Percentiles rank a stretch among this genome's conserved stretches.
Conservation (phyloP, 1,140 invertebrate species). For the Eupeodes corollae region DNA sequence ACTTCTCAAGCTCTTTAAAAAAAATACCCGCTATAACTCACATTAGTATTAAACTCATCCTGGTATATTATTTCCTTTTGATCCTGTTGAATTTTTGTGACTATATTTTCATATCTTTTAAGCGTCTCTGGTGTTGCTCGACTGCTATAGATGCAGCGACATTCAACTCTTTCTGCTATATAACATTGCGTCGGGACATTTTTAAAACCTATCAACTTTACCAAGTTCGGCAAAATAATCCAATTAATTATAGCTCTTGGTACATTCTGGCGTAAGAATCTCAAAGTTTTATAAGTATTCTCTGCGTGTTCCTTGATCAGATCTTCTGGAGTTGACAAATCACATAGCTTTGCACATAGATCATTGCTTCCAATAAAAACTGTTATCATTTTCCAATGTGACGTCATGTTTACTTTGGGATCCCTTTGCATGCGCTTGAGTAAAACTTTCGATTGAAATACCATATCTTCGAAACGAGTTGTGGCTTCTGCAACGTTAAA, state of each 20-base stretch:
- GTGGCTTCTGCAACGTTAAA: conserved; percentile 51
- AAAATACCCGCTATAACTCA: too few relatives aligned
- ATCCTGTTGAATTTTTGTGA: conserved; percentile 36
- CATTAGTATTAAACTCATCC: conserved; percentile 25
- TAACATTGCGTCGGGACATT: conserved; percentile 33
- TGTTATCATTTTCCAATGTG: conserved; percentile 60
- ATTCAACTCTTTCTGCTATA: conserved; percentile 36
- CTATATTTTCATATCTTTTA: conserved; percentile 25
- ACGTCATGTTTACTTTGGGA: conserved; percentile 44
- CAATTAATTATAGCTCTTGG: conserved; percentile 26
- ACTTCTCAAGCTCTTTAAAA: too few relatives aligned
- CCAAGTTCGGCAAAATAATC: conserved; percentile 24
- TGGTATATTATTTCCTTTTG: conserved; percentile 32
- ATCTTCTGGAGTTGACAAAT: conserved; percentile 12
- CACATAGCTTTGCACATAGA: conserved; percentile 53
- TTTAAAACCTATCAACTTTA: conserved; percentile 20
- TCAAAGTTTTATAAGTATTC: conserved; percentile 18
- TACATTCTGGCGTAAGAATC: conserved; percentile 24
- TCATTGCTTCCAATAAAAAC: conserved; percentile 60
- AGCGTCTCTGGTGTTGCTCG: conserved; percentile 8
- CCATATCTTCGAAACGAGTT: conserved; percentile 47
- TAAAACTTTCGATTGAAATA: conserved; percentile 48
- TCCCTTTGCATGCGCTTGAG: conserved; percentile 48
- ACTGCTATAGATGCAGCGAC: conserved; percentile 42
- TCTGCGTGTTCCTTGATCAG: conserved; percentile 20